Conservation (phyloP, 2,797 vertebrate genomes). For the Acrossocheilus fasciatus region DNA sequence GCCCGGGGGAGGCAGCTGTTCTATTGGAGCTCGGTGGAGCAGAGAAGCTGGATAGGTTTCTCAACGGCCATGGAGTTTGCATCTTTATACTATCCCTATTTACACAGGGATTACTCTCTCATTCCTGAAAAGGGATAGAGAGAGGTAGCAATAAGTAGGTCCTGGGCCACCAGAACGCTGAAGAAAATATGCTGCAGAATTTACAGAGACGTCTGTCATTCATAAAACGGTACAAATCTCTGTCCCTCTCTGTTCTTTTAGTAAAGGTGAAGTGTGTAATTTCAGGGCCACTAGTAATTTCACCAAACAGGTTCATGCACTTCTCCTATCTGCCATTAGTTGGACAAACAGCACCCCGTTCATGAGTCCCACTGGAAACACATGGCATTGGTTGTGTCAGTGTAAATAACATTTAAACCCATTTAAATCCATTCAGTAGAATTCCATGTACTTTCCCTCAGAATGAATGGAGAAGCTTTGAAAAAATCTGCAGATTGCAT, state of each 20-base stretch:
- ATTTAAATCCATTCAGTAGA: not conserved
- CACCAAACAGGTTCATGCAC: not conserved
- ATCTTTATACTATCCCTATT: conserved; percentile 42
- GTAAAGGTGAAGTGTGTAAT: not conserved
- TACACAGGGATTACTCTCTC: conserved; percentile 41
- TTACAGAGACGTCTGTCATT: not conserved
- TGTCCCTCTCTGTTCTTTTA: not conserved
- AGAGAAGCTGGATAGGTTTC: conserved; percentile 46
- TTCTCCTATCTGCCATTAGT: not conserved
- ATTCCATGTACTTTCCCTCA: not conserved
- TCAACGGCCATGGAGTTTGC: conserved; percentile 29
- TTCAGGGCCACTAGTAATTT: not conserved
- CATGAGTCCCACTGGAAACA: not conserved
- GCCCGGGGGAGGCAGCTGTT: conserved; percentile 35
- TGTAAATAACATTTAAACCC: not conserved
- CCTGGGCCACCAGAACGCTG: not conserved
- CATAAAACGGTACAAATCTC: not conserved
- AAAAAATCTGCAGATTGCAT: not conserved
- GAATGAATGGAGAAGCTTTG: not conserved
- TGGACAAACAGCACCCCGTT: not conserved
- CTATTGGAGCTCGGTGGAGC: conserved; percentile 41
- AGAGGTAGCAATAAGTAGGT: conserved; percentile 15
- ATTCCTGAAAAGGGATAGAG: conserved; percentile 24
- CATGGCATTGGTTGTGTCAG: not conserved
- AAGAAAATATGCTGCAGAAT: too few relatives aligned